Conservation (phyloP, 1,140 invertebrate genomes). For the Trichogramma pretiosum region DNA sequence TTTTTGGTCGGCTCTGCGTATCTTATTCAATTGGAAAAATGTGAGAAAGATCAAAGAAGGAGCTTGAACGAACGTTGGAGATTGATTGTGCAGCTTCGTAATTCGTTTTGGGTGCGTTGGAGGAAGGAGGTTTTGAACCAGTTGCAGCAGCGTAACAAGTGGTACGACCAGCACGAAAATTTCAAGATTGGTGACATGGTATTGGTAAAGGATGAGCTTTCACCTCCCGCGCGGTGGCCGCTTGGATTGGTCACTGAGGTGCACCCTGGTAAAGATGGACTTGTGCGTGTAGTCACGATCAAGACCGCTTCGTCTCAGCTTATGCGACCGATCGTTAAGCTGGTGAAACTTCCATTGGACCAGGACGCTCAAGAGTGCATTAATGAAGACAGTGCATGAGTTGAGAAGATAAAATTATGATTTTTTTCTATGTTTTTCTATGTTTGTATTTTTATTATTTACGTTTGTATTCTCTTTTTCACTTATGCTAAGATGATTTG, state of each 20-base stretch:
- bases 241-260: constrained; percentile 21
- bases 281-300: constrained; percentile 18
- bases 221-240: constrained; percentile 5
- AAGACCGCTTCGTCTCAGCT: constrained; percentile 14
- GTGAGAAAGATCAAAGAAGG: not conserved
- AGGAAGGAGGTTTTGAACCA: constrained; percentile 2
- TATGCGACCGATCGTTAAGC: constrained; percentile 1
- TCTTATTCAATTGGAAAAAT: no score
- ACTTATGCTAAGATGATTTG: no score
- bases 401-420: no score
- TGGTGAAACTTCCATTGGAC: not conserved
- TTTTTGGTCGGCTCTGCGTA: not conserved
- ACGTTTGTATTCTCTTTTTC: no score
- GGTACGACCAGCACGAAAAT: not conserved
- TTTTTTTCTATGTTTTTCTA: no score
- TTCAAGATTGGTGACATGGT: constrained; percentile 13
- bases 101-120: constrained; percentile 14
- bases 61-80: not conserved
- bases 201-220: constrained; percentile 13
- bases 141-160: constrained; percentile 16
- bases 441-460: no score
- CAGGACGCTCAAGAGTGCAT: no score
- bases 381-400: no score
- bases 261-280: constrained; percentile 19
- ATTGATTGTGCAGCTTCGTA: not conserved